These are phyloP conservation scores for Augiades crinisus DNA, from an alignment of 2,888 invertebrate species.

Conservation along the genomic window DNA sequence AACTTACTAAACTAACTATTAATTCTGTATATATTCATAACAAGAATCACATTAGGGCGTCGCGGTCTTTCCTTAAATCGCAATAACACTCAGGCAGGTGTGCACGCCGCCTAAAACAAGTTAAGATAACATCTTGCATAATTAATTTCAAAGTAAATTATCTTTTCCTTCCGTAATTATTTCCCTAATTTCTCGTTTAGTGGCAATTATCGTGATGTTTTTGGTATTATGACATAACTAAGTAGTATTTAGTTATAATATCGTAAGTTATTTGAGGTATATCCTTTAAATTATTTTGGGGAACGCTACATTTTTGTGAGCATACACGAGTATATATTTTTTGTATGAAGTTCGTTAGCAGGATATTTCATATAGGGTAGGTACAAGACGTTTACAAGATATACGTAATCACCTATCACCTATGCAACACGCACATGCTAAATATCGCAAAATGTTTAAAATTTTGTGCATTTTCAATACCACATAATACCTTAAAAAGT, in stretches of 20 bases:
- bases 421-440: too few relatives aligned
- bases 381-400: too few relatives aligned
- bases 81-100: slow-evolving; percentile 10
- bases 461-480: too few relatives aligned
- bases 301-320: not conserved
- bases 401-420: too few relatives aligned
- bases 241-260: not conserved
- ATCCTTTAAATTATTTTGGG: not conserved
- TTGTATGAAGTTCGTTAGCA: too few relatives aligned
- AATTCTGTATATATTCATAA: too few relatives aligned
- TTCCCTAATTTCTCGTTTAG: slow-evolving; percentile 1
- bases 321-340: too few relatives aligned
- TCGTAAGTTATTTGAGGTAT: not conserved
- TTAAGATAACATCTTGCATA: slow-evolving; percentile 12
- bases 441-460: too few relatives aligned
- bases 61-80: too few relatives aligned
- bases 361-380: too few relatives aligned
- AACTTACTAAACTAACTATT: not conserved
- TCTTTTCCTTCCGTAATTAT: slow-evolving; percentile 3
- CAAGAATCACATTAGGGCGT: too few relatives aligned
- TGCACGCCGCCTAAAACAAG: slow-evolving; percentile 8
- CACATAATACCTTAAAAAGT: too few relatives aligned
- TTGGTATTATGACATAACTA: not conserved
- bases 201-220: not conserved
- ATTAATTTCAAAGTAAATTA: slow-evolving; percentile 6